Evolutionary conservation across 2,113 vertebrate genomes (phyloP), one percentile per base, ranked within the genome.

Genomic region (Pithys albifrons): DNA sequence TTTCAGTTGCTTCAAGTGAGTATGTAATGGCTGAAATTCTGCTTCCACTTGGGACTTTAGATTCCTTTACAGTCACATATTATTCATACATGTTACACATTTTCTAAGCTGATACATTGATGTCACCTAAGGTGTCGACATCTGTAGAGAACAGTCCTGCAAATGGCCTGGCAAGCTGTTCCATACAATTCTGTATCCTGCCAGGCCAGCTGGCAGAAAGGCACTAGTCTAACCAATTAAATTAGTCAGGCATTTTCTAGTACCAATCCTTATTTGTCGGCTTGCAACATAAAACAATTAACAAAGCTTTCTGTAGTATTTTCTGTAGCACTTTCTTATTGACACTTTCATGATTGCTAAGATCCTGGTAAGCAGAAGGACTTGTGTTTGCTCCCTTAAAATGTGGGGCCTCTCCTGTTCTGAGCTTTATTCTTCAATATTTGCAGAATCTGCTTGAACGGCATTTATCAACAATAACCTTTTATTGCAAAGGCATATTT

Each of bases 111-210:
- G 33, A 51, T 80, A 41, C 15, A 29, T 0, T 74, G 29, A 62
- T 71, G 76, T 58, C 79, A 94, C 31, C 67, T 86, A 71, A 93
- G 72, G 72, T 88, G 71, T 39, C 0, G 8, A 43, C 82, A 90
- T 62, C 92, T 86, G 62, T 51, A 64, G 39, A 77, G 23, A 91
- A 24, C 69, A 86, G 48, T 80, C 72, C 59, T 74, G 46, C 29
- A 95, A 92, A 92, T 67, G 67, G 58, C 43, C 73, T 10, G 23
- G 64, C 72, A 96, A 95, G 46, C 41, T 85, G 67, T 87, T 90
- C 55, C 33, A 80, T 43, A 72, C 66, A 88, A 85, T 66, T 73
- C n/a, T 61, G 9, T 57, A 58, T 65, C 28, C 49, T 77, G 55
- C 37, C 58, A 93, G 58, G n/a, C 71, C 88, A 92, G 64, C 72